phyloP scores from a whole-genome alignment of 2,888 invertebrate genomes.

The Resseliella maxima region DNA sequence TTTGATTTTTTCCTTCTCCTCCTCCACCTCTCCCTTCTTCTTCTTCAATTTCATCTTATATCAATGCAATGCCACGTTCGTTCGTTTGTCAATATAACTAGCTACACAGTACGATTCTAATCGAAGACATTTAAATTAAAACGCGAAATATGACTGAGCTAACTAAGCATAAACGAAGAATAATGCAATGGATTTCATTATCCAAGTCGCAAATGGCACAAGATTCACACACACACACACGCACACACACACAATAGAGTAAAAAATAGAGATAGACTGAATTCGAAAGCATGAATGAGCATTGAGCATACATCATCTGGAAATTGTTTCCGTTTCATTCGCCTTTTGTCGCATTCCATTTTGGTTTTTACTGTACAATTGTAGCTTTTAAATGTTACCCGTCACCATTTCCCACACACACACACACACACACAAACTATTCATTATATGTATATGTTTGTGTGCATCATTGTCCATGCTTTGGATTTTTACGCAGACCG shows the following conservation, averaged over 20 bases:
- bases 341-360: slow-evolving; percentile 13
- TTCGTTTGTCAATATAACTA: too few relatives aligned
- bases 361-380: background rate
- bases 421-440: too few relatives aligned
- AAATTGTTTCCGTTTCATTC: background rate
- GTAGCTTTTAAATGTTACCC: background rate
- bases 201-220: background rate
- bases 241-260: background rate
- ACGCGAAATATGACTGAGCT: background rate
- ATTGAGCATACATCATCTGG: slow-evolving; percentile 25
- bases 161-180: background rate
- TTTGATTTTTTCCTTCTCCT: background rate
- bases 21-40: background rate
- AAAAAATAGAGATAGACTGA: background rate
- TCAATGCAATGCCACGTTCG: background rate
- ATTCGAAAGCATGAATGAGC: background rate
- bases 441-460: too few relatives aligned
- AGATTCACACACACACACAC: too few relatives aligned
- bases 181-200: slow-evolving; percentile 10
- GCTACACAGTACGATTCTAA: background rate
- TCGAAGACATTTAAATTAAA: slow-evolving; percentile 6
- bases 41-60: background rate
- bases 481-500: slow-evolving; percentile 22
- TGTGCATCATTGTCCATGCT: background rate
- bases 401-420: too few relatives aligned